Base-by-base conservation (phyloP, 1,140 invertebrate genomes). In the Stegodyphus mimosarum region DNA sequence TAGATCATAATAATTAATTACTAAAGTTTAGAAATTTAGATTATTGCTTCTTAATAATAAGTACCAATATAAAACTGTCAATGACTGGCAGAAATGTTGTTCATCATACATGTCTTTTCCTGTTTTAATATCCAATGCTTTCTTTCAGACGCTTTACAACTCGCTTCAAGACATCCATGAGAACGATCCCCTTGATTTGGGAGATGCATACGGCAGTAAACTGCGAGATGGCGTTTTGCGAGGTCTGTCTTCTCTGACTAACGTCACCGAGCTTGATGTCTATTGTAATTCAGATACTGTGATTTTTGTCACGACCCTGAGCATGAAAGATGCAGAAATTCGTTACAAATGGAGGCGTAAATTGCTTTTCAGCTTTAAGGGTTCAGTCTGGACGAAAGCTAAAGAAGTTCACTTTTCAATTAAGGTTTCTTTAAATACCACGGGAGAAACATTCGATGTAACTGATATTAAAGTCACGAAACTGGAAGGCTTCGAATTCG, bases 401-500 rank as follows among this genome's bases (percentile, higher is more conserved):
- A 17, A 67, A 18, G 52, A 69, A 1, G 33, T 76, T 2, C 17
- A 84, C 6, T 75, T 84, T 18, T 17, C 52, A 5, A 13, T 75
- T 0, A 15, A 75, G 33, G 33, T 84, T 9, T 18, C 15, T 0
- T 48, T 69, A 51, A 75, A 75, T 6, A 55, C 18, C 2, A 7
- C 18, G 3, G 4, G 60, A 6, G 64, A 49, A 0, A 15, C 63
- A 15, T 60, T 84, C n/a, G 72, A 76, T 11, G 64, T 69, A 9
- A 17, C 51, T 15, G 50, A 70, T 0, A 49, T 60, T 6, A 17
- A 18, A 0, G 17, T 76, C 7, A 84, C 73, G 5, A 76, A 84
- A 69, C n/a, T 84, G 18, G 81, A 76, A 17, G 73, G 73, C 6
- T 49, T 75, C n/a, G 48, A 69, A 11, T 75, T 84, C 49, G 73